Base-by-base conservation (phyloP, 2,797 vertebrate genomes). In the Sus cebifrons region DNA sequence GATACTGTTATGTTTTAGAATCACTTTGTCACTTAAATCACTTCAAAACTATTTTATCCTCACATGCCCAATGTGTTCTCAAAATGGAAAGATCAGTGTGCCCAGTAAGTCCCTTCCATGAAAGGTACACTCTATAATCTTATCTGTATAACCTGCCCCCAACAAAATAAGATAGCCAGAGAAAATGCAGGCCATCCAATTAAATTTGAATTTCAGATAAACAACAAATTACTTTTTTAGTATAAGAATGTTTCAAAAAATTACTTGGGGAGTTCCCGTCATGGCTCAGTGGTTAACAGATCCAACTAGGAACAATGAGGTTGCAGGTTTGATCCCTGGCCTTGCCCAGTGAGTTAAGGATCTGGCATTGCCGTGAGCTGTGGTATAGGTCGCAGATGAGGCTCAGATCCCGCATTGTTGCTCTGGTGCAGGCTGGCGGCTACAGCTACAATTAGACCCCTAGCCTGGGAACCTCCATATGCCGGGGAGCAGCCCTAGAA, bases 181-280 rank as follows among this genome's bases (percentile, higher is more conserved):
- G 81, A 81, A 89, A 95, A 93, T 25, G 49, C 4, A 94, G 18
- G 44, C 8, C 40, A 64, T 60, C 29, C n/a, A 77, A 68, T 83
- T 93, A 89, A 86, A 81, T 95, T 27, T 87, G 56, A 93, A 95
- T 88, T 88, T 89, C 52, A 94, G 13, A 81, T 81, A 79, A 95
- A 90, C 21, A 84, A 49, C 7, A 74, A 60, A 68, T 81, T 68
- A 89, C 20, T n/a, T 73, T 73, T 71, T 85, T 68, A 49, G 32
- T 62, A 36, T 85, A 65, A 27, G 8, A 89, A 83, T 60, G 12
- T 77, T 83, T 93, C 21, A 56, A 74, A 36, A 78, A 91, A 32
- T 68, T 87, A 29, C 1, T 21, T 29, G 14, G 29, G 16, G 36
- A 36, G 36, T 36, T 36, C 36, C 36, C 3, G 36, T 36, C 36